A percentile compares a stretch with the other conserved stretches of the same genome.
Evolutionary conservation across 2,113 vertebrate species (phyloP).

Genomic region (Tretioscincus oriximinensis): DNA sequence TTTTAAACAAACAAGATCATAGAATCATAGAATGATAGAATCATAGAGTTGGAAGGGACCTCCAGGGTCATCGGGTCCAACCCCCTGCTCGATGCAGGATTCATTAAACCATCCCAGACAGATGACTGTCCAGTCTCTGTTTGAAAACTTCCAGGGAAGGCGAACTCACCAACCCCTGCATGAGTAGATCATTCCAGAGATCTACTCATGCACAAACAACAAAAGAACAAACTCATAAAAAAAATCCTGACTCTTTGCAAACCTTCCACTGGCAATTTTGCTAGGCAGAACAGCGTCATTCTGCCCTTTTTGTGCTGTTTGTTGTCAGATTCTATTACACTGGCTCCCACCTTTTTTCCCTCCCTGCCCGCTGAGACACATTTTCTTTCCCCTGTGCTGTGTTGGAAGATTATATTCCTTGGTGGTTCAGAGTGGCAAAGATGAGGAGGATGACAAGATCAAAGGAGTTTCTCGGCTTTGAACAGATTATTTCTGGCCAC

Average conservation of each 20-base stretch:
- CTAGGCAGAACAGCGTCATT: slow-evolving; percentile 57
- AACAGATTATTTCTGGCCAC: slow-evolving; percentile 80
- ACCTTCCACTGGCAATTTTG: slow-evolving; percentile 61
- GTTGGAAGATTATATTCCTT: slow-evolving; percentile 66
- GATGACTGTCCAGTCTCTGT: too few relatives aligned
- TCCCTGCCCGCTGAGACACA: slow-evolving; percentile 55
- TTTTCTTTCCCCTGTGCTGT: slow-evolving; percentile 66
- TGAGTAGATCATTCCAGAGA: background rate
- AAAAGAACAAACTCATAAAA: slow-evolving; percentile 55
- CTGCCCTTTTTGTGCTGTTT: slow-evolving; percentile 47
- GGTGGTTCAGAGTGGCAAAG: slow-evolving; percentile 73
- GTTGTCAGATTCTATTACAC: slow-evolving; percentile 67
- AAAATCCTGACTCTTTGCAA: slow-evolving; percentile 61
- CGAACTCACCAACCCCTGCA: too few relatives aligned
- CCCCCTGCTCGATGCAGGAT: too few relatives aligned
- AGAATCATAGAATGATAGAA: too few relatives aligned
- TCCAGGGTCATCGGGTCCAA: too few relatives aligned
- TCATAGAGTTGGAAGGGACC: too few relatives aligned
- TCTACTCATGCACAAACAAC: slow-evolving; percentile 38
- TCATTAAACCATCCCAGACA: too few relatives aligned
- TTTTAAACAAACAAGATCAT: background rate
- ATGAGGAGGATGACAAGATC: slow-evolving; percentile 71
- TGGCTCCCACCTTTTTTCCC: slow-evolving; percentile 69
- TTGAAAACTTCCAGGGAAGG: too few relatives aligned
- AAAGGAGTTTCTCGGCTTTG: slow-evolving; percentile 74